Evolutionary conservation across 2,113 vertebrate species (phyloP).

Genomic region (Stigmatopora argus): DNA sequence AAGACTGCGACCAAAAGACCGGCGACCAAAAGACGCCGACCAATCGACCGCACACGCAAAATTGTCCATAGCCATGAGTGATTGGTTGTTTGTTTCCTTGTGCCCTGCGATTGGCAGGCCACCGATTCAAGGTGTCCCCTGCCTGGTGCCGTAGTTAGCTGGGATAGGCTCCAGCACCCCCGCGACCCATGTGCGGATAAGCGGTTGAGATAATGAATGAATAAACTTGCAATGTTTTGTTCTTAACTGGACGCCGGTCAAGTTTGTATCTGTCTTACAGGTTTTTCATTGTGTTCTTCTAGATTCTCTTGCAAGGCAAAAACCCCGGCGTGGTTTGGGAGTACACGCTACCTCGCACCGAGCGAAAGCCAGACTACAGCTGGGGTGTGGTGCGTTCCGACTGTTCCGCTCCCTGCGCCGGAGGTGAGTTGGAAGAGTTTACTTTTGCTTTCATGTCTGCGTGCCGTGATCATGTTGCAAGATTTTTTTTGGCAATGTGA

Average conservation of each 20-base stretch:
- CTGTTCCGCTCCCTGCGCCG: conserved; percentile 87
- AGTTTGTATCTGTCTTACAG: neutral
- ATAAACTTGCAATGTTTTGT: too few relatives aligned
- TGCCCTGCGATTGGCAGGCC: too few relatives aligned
- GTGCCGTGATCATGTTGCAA: neutral
- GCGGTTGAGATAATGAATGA: neutral
- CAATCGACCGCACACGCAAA: too few relatives aligned
- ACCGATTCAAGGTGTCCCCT: too few relatives aligned
- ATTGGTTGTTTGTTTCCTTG: too few relatives aligned
- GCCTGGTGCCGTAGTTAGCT: too few relatives aligned
- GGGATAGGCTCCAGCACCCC: too few relatives aligned
- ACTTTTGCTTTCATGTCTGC: neutral
- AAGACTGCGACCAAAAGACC: too few relatives aligned
- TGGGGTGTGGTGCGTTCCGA: conserved; percentile 84
- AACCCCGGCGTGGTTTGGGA: conserved; percentile 92
- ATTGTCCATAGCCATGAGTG: too few relatives aligned
- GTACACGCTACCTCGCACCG: conserved; percentile 80
- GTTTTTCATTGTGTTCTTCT: neutral
- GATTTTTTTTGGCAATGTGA: neutral
- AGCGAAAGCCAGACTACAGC: conserved; percentile 73
- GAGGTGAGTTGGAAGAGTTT: conserved; percentile 70
- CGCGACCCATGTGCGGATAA: neutral
- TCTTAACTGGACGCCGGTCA: too few relatives aligned
- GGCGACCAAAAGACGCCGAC: too few relatives aligned
- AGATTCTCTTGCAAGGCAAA: conserved; percentile 93